Percentiles rank a stretch among this genome's conserved stretches.
phyloP scores from a whole-genome alignment of 2,888 invertebrate species.

The Mellilla xanthometata region DNA sequence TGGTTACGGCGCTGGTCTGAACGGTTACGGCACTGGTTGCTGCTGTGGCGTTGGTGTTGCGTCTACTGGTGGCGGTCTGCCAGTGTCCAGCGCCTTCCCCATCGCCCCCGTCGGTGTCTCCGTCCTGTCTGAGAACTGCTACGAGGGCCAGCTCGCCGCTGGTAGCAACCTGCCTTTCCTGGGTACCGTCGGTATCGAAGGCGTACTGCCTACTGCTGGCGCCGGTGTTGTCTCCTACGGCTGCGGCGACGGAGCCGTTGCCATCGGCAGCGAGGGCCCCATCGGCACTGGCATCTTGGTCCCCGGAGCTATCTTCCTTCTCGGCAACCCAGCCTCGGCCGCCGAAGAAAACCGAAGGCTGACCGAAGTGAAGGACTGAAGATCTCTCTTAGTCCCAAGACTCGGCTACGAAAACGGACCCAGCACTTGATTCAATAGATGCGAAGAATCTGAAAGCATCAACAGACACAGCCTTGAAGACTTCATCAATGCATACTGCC shows the following conservation, averaged over 20 bases:
- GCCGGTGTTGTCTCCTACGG: slow-evolving; percentile 36
- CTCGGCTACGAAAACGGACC: slow-evolving; percentile 15
- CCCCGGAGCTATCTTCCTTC: slow-evolving; percentile 20
- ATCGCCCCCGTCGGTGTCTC: slow-evolving; percentile 38
- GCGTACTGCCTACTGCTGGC: slow-evolving; percentile 38
- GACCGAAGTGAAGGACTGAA: no score
- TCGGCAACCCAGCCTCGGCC: slow-evolving; percentile 2
- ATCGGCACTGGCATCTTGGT: slow-evolving; percentile 23
- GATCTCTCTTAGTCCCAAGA: background rate
- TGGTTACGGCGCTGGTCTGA: slow-evolving; percentile 14
- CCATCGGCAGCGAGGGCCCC: slow-evolving; percentile 28
- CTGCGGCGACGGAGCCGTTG: slow-evolving; percentile 35
- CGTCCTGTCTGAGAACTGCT: slow-evolving; percentile 43
- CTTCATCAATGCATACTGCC: no score
- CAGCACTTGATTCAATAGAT: slow-evolving; percentile 6
- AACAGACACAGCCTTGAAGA: no score
- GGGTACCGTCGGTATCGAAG: slow-evolving; percentile 40
- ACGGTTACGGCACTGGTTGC: slow-evolving; percentile 19
- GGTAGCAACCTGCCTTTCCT: slow-evolving; percentile 45
- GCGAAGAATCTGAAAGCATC: no score
- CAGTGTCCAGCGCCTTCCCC: slow-evolving; percentile 36
- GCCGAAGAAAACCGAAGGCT: no score
- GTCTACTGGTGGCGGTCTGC: slow-evolving; percentile 38
- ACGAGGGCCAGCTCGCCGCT: slow-evolving; percentile 35
- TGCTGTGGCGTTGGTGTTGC: slow-evolving; percentile 26